Conservation (phyloP, 2,888 invertebrate genomes). For the Lasioglossum marginatum region DNA sequence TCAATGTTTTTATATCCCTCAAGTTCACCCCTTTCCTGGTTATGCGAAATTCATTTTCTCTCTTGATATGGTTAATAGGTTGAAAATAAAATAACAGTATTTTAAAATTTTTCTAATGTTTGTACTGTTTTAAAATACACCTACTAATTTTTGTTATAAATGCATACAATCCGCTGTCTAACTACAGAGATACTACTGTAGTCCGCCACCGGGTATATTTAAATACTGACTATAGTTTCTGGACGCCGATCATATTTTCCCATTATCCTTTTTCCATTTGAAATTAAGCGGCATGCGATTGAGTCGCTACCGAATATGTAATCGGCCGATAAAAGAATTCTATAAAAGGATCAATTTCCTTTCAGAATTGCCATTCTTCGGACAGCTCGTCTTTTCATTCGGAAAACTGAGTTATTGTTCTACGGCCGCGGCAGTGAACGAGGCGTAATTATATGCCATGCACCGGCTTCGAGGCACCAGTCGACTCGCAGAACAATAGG, state of each 20-base stretch:
- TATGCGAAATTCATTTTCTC: no score
- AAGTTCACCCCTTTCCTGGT: no score
- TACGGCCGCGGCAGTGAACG: not conserved
- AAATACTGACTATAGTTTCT: not conserved
- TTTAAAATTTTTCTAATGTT: no score
- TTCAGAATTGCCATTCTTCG: slow-evolving; percentile 11
- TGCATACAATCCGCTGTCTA: no score
- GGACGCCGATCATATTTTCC: not conserved
- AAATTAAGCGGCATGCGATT: not conserved
- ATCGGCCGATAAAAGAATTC: not conserved
- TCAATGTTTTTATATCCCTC: no score
- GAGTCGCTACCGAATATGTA: not conserved
- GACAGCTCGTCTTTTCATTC: not conserved
- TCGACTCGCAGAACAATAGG: not conserved
- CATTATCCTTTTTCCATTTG: not conserved
- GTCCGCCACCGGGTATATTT: not conserved
- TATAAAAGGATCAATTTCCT: not conserved
- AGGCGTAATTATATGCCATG: slow-evolving; percentile 15
- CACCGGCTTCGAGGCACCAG: not conserved
- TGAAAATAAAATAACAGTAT: no score
- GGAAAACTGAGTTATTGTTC: slow-evolving; percentile 8
- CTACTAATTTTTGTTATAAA: no score
- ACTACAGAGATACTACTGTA: no score
- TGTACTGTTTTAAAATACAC: no score
- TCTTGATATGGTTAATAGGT: no score